Evolutionary conservation across 37 sponge, comb jelly and placozoan species (phyloP), one percentile per base, ranked within the genome.

Genomic region (Corticium candelabrum): DNA sequence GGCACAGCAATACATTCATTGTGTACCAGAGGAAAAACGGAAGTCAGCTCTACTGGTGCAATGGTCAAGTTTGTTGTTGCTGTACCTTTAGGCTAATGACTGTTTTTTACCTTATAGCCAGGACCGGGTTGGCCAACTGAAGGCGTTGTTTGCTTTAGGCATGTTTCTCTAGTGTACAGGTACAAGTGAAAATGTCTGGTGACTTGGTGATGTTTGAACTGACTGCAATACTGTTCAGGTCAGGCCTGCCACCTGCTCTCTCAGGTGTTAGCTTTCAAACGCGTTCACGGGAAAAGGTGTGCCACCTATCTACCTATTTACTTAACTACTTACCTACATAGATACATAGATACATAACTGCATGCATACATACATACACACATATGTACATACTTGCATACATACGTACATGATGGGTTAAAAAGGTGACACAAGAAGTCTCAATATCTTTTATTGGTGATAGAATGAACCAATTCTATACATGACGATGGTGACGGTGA

Each of bases 1-100:
- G 37, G 88, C 86, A 37, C 77, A 82, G 79, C 93, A 98, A 81
- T 98, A 98, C 80, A 94, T 89, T 40, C 79, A 67, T 27, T 85
- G 84, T 34, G 78, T 86, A 21, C 95, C 90, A 29, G 70, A 76
- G 27, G 99, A 97, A 71, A 75, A 37, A 27, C 75, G 78, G 5
- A n/a, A n/a, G n/a, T n/a, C n/a, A n/a, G n/a, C n/a, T n/a, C n/a
- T n/a, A n/a, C n/a, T 39, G 69, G 1, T 76, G 81, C 11, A 68
- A 37, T 0, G 39, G 37, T 2, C 39, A 91, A 56, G 92, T 90
- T 38, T 68, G 73, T 50, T n/a, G 29, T 72, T 27, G 37, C 37
- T 36, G 74, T 50, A 27, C 11, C 62, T 50, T 11, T 83, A 68
- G 4, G 1, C 37, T 36, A 39, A 21, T 76, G 1, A 56, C 34